Base-by-base conservation (phyloP, 2,113 vertebrate species). In the Empidonax alnorum region DNA sequence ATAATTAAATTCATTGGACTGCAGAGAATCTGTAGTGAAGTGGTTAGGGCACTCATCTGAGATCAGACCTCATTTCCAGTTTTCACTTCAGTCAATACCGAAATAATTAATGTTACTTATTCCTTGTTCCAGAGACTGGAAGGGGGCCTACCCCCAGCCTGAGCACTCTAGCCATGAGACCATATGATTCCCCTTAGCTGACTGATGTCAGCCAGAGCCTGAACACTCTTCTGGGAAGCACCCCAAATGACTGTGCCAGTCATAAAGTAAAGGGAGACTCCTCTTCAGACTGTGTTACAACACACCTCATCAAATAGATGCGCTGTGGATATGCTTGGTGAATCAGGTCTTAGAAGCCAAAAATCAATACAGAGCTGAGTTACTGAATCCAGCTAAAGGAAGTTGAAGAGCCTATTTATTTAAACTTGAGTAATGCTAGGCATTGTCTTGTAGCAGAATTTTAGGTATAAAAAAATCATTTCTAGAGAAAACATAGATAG, bases 71-170 rank as follows among this genome's bases (percentile, higher is more conserved):
- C 18, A 7, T 71, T 80, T 62, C 63, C 61, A 87, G 16, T 7
- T 44, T 35, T 74, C 1, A 0, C 9, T 63, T 56, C 55, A 47
- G 39, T 42, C 65, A 63, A 11, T 42, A 17, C 6, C 24, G 39
- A 68, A 67, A 24, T 33, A 66, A 44, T 65, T 87, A 59, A 6
- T 31, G 5, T 74, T 62, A 15, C 28, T 46, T 62, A n/a, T 20
- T 82, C 22, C 33, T 58, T 73, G 18, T 56, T 41, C 15, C 35
- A 72, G 71, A 44, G 17, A 8, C 31, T 69, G 50, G 31, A 42
- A 62, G 8, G 5, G n/a, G 19, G 14, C 20, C 65, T 47, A 2
- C 1, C 3, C 5, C 8, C 9, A 22, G 9, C 18, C 15, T 0
- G 4, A 42, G 12, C 33, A 62, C 41, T 49, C 27, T 11, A 12